A percentile compares a stretch with the other conserved stretches of the same genome.
Conservation (phyloP, 2,113 vertebrate genomes). For the Melanerpes aurifrons region DNA sequence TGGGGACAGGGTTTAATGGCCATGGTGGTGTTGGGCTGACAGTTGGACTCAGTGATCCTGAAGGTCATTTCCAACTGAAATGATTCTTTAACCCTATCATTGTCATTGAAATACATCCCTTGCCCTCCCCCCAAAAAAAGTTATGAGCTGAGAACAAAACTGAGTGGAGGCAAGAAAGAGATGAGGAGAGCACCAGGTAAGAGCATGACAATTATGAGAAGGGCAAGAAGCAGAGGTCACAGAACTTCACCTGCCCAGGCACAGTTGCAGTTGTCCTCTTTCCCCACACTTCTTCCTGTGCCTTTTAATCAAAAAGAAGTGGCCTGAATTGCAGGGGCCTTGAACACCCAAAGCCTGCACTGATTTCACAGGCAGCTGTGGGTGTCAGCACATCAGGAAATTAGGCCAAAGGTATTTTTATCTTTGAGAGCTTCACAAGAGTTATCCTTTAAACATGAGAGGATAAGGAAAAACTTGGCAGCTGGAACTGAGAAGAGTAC, state of each 20-base stretch:
- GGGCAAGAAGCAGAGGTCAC: background rate
- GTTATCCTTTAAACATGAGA: background rate
- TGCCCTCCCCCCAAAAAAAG: background rate
- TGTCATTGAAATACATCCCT: background rate
- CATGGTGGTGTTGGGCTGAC: too few species aligned
- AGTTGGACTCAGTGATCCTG: too few species aligned
- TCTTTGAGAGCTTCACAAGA: background rate
- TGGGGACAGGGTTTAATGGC: too few species aligned
- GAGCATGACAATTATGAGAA: background rate
- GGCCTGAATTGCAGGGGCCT: constrained; percentile 1
- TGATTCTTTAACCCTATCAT: background rate
- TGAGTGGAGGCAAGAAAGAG: background rate
- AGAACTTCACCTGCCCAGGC: background rate
- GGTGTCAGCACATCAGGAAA: background rate
- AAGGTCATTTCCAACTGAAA: too few species aligned
- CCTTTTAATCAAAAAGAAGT: constrained; percentile 36
- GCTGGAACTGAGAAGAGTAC: background rate
- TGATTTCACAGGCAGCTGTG: constrained; percentile 3
- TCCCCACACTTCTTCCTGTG: background rate
- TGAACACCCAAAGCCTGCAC: background rate
- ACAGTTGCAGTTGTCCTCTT: background rate
- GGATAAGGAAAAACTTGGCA: background rate
- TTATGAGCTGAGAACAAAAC: background rate
- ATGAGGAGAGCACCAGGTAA: background rate
- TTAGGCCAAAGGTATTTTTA: background rate